Evolutionary conservation across 2,888 invertebrate species (phyloP), one percentile per base, ranked within the genome.

Genomic region (Octodonta nipae): DNA sequence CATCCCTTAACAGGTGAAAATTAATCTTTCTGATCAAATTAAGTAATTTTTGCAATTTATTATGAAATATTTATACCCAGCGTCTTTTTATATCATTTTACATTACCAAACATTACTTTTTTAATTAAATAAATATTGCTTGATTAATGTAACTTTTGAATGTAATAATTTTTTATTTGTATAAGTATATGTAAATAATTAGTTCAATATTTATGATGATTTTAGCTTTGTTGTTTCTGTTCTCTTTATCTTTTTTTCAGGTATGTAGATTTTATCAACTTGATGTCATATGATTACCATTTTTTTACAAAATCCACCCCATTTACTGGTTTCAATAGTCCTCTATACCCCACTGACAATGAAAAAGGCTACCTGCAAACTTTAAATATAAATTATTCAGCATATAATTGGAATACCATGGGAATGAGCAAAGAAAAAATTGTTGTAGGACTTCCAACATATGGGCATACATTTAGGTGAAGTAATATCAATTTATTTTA

Each of bases 271-370:
- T 86, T 74, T 63, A 72, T 87, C 0, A 88, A 86, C 57, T 53
- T 92, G n/a, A 91, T 91, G 91, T 72, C 82, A 0, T 92, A 92
- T 54, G 91, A 92, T 57, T 91, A 75, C 52, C 88, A 91, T 58
- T 80, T 74, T 51, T 91, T 72, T 51, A 70, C 75, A 3, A 68
- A 69, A 55, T 71, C 72, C 38, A 76, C 80, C 2, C 89, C 89
- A 1, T 75, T 86, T 44, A 89, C 89, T 11, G 78, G 85, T 1
- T 65, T 86, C 8, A 91, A 92, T 60, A 72, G 89, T 0, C 89
- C 91, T 0, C 61, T 92, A 3, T 83, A 72, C 54, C 62, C 71
- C 1, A 64, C 71, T 4, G 48, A 61, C 5, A 60, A 62, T 1
- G 82, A 86, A 45, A 63, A 65, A 22, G 70, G 73, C 2, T 75